phyloP scores from a whole-genome alignment of 2,797 vertebrate genomes.

The Melanogrammus aeglefinus region DNA sequence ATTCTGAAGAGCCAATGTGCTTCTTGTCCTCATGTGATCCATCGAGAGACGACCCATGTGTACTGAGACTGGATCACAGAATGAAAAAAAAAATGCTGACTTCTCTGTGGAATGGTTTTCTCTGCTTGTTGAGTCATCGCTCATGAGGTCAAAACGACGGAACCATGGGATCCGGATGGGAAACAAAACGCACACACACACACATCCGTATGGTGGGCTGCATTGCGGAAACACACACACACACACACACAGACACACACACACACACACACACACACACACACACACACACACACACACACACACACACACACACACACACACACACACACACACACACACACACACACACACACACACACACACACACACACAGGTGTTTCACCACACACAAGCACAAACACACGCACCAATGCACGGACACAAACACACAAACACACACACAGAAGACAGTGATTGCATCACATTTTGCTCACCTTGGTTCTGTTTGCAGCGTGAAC shows the following conservation, averaged over 20 bases:
- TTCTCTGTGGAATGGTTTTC: neutral
- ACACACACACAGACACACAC: too few relatives aligned
- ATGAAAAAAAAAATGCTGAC: neutral
- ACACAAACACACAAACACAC: constrained; percentile 17
- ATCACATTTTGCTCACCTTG: too few relatives aligned
- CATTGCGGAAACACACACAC: too few relatives aligned
- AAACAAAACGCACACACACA: neutral
- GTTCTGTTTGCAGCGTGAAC: too few relatives aligned
- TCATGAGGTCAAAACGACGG: neutral
- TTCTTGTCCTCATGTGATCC: neutral
- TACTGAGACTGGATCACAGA: constrained; percentile 27
- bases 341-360: too few relatives aligned
- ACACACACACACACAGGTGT: too few relatives aligned
- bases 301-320: too few relatives aligned
- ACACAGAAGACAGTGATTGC: too few relatives aligned
- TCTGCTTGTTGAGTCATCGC: neutral
- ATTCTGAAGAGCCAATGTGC: neutral
- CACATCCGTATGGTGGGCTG: neutral
- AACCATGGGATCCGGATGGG: neutral
- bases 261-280: constrained; percentile 10
- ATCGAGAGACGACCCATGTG: constrained; percentile 36
- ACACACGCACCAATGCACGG: constrained; percentile 14
- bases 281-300: constrained; percentile 8
- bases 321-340: constrained; percentile 1
- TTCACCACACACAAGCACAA: neutral